Conservation (phyloP, 2,113 vertebrate species). For the Cochlearius cochlearius region DNA sequence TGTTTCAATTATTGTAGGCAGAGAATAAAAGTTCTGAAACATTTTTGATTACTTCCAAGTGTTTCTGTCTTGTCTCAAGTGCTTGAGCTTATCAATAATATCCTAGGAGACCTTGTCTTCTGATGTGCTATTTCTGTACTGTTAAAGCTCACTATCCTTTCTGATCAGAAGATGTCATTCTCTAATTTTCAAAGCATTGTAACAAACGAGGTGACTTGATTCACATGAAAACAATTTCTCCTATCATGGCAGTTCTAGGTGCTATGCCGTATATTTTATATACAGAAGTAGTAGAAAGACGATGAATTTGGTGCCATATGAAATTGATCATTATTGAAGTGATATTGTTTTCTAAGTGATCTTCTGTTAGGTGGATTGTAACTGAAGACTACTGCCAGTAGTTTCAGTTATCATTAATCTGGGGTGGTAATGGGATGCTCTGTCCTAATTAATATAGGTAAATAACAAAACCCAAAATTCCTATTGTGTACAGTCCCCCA, state of each 20-base stretch:
- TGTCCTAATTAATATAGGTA: neutral
- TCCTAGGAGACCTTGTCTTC: neutral
- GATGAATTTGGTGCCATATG: neutral
- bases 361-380: neutral
- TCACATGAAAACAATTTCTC: neutral
- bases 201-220: neutral
- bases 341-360: neutral
- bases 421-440: neutral
- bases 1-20: neutral
- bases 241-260: neutral
- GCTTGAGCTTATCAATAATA: neutral
- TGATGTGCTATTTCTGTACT: neutral
- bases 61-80: neutral
- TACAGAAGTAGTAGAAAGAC: neutral
- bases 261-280: neutral
- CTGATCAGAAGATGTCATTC: neutral
- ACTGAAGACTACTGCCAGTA: neutral
- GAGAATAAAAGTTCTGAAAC: neutral
- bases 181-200: neutral
- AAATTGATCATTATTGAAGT: neutral
- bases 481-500: accelerated
- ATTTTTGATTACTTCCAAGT: neutral
- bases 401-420: neutral
- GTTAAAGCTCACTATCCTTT: neutral
- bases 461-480: neutral